A percentile compares a stretch with the other conserved stretches of the same genome.
phyloP scores from a whole-genome alignment of 2,113 vertebrate genomes.

The Electrona antarctica region DNA sequence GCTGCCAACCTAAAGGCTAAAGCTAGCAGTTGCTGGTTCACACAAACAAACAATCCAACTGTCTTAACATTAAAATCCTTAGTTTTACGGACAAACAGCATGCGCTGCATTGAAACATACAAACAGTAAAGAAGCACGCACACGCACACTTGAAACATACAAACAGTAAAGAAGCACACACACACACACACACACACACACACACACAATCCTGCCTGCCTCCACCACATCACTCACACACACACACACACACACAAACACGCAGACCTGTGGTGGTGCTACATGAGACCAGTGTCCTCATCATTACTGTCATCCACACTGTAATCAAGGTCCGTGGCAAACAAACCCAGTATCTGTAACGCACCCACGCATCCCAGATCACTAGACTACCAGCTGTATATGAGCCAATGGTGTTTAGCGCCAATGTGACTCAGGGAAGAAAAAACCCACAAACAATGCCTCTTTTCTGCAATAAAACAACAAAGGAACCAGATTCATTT shows the following conservation, averaged over 20 bases:
- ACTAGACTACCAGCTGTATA: conserved; percentile 23
- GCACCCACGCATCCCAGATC: conserved; percentile 37
- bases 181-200: neutral
- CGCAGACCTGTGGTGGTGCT: conserved; percentile 20
- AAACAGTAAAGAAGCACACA: too few relatives aligned
- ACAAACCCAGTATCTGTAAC: conserved; percentile 17
- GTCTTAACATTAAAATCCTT: too few relatives aligned
- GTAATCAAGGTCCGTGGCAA: conserved; percentile 26
- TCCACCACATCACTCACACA: neutral
- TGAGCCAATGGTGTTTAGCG: conserved; percentile 5
- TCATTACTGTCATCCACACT: conserved; percentile 30
- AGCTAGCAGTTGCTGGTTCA: too few relatives aligned
- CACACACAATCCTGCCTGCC: too few relatives aligned
- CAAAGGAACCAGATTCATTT: conserved; percentile 1
- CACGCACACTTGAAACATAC: too few relatives aligned
- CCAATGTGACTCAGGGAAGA: conserved; percentile 36
- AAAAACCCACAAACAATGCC: conserved; percentile 13
- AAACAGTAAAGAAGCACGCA: too few relatives aligned
- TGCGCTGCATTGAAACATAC: too few relatives aligned
- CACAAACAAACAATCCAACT: too few relatives aligned
- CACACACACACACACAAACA: conserved; percentile 22
- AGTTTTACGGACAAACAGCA: too few relatives aligned
- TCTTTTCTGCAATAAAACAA: conserved; percentile 1
- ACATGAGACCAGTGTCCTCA: conserved; percentile 18
- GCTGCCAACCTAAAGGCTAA: too few relatives aligned